Conservation (phyloP, 2,113 vertebrate species). For the Cygnus atratus region DNA sequence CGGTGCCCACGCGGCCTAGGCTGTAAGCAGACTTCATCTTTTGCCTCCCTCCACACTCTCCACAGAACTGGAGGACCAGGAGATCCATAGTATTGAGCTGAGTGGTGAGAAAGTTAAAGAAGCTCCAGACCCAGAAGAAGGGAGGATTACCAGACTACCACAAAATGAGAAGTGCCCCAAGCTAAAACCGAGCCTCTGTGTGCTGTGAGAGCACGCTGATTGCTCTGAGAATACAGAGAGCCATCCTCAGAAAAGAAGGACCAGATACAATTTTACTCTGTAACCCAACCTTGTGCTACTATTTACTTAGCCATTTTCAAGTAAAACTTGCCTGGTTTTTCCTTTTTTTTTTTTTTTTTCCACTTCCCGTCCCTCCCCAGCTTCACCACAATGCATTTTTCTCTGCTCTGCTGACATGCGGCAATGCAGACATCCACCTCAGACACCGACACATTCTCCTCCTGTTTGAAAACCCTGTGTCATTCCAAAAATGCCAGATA, state of each 20-base stretch:
- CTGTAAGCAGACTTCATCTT: not conserved
- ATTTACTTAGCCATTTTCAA: not conserved
- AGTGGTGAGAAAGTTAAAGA: not conserved
- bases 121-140: not conserved
- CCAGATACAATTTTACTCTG: not conserved
- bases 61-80: not conserved
- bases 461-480: not conserved
- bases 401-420: not conserved
- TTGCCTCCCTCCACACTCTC: too few relatives aligned
- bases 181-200: not conserved
- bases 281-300: not conserved
- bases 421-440: not conserved
- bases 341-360: too few relatives aligned
- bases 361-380: not conserved
- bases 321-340: not conserved
- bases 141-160: not conserved
- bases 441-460: not conserved
- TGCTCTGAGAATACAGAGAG: not conserved
- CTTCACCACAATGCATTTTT: not conserved
- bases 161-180: not conserved
- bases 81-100: not conserved
- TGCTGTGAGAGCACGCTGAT: not conserved
- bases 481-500: not conserved
- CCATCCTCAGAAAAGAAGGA: not conserved
- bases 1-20: not conserved